Conservation (phyloP, 2,113 vertebrate genomes). For the Oreochromis aureus region DNA sequence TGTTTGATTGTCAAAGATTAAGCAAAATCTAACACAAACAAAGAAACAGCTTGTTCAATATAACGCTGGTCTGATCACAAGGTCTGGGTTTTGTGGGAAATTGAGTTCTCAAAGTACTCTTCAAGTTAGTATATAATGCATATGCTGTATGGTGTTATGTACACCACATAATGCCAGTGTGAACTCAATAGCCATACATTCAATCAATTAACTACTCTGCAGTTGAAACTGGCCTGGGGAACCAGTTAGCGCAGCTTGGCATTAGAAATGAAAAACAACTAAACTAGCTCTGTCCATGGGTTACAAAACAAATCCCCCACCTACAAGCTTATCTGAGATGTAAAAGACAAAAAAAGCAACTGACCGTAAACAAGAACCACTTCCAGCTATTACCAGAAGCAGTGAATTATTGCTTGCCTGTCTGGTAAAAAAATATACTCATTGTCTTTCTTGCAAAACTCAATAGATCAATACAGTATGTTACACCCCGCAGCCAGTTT, state of each 20-base stretch:
- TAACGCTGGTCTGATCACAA: not conserved
- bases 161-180: not conserved
- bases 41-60: not conserved
- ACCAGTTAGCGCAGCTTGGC: not conserved
- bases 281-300: not conserved
- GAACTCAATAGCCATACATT: not conserved
- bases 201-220: not conserved
- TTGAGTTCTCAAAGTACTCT: not conserved
- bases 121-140: not conserved
- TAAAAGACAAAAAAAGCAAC: not conserved
- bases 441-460: not conserved
- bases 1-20: not conserved
- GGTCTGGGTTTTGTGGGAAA: not conserved
- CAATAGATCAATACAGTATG: not conserved
- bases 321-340: not conserved
- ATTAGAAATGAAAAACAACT: not conserved
- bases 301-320: not conserved
- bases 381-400: not conserved
- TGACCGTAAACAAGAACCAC: not conserved
- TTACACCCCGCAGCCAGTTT: not conserved
- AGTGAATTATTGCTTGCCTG: not conserved
- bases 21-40: not conserved
- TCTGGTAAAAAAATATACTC: not conserved
- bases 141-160: not conserved
- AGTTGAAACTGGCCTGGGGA: not conserved